phyloP scores from a whole-genome alignment of 2,888 invertebrate species.

The Iphiclides podalirius region DNA sequence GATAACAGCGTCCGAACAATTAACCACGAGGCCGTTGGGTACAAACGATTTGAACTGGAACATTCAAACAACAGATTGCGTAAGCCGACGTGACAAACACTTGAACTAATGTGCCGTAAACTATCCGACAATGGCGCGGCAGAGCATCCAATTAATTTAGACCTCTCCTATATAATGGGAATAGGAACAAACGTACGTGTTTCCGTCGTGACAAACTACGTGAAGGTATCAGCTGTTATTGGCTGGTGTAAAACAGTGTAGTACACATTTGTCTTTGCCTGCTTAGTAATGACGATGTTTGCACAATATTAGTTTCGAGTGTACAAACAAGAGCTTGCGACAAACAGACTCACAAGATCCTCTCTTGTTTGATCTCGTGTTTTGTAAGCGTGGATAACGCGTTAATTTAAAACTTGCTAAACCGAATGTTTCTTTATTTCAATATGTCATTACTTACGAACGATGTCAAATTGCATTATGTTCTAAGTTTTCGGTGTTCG shows the following conservation, averaged over 20 bases:
- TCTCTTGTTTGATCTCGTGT: conserved; percentile 3
- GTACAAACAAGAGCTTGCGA: neutral
- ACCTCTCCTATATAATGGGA: neutral
- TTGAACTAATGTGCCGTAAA: conserved; percentile 9
- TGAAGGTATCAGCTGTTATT: neutral
- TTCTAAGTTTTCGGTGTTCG: too few species aligned
- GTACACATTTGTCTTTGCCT: conserved; percentile 7
- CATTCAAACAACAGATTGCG: conserved; percentile 1
- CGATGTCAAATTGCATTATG: too few species aligned
- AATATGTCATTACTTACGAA: too few species aligned
- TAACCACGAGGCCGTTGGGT: conserved; percentile 1
- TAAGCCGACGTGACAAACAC: conserved; percentile 11
- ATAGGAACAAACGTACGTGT: too few species aligned
- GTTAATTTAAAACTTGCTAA: conserved; percentile 6
- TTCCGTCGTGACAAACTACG: neutral
- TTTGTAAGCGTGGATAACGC: conserved; percentile 12
- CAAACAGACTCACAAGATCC: conserved; percentile 7
- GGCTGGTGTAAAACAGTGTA: neutral
- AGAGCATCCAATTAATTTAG: neutral
- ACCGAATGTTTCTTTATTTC: neutral
- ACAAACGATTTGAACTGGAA: conserved; percentile 6
- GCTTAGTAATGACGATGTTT: conserved; percentile 15
- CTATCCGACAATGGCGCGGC: neutral
- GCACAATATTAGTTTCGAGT: conserved; percentile 13
- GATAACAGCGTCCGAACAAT: neutral